These are phyloP conservation scores for Phataginus tetradactyla DNA, from an alignment of 2,797 vertebrate genomes.

Conservation along the genomic window DNA sequence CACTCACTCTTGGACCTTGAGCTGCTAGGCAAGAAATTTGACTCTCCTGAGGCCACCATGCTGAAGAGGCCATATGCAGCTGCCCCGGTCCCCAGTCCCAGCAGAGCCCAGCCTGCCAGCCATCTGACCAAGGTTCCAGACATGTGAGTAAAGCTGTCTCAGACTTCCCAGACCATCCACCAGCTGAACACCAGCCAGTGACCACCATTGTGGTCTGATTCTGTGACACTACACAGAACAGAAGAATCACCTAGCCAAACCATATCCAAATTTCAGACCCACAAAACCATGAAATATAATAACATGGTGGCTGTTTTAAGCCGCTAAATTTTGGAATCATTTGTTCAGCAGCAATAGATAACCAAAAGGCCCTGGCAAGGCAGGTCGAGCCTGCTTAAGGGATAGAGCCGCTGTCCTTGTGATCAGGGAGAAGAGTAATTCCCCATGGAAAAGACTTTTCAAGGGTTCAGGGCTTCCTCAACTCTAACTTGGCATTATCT, in stretches of 20 bases:
- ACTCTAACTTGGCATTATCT: slow-evolving; percentile 5
- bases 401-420: neutral
- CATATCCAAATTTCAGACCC: neutral
- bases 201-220: neutral
- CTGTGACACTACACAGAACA: neutral
- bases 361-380: slow-evolving; percentile 8
- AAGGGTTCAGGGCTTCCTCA: neutral
- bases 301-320: neutral
- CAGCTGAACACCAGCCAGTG: slow-evolving; percentile 24
- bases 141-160: neutral
- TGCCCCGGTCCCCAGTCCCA: neutral
- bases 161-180: neutral
- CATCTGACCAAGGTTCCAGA: neutral
- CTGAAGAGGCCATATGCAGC: neutral
- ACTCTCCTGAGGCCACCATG: neutral
- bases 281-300: neutral
- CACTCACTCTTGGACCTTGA: neutral
- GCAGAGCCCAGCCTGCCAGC: neutral
- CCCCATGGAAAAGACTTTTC: neutral
- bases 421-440: neutral
- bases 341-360: neutral
- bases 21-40: neutral
- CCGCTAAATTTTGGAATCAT: slow-evolving; percentile 19
- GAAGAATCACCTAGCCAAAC: neutral
- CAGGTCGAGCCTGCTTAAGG: neutral